phyloP scores from a whole-genome alignment of 2,888 invertebrate species.

The Cataglyphis altisquamis region DNA sequence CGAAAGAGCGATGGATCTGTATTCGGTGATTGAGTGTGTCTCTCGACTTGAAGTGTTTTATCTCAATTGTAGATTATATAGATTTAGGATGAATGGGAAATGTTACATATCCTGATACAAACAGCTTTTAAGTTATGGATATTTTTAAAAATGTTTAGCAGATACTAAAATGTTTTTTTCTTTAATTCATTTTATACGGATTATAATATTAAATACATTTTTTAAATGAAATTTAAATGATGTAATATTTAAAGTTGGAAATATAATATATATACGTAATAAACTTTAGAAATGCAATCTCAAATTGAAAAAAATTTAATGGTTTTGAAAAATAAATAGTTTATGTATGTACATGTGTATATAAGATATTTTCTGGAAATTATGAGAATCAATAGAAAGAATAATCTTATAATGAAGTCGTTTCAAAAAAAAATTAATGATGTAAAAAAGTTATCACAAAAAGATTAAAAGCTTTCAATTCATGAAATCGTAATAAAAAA shows the following conservation, averaged over 20 bases:
- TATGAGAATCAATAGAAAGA: neutral
- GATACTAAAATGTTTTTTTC: neutral
- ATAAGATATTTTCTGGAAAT: neutral
- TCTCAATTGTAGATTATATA: neutral
- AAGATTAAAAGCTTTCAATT: constrained; percentile 14
- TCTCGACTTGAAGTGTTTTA: neutral
- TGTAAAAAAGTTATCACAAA: neutral
- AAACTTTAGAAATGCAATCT: constrained; percentile 2
- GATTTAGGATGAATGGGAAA: neutral
- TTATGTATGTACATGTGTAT: neutral
- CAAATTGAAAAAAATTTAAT: constrained; percentile 2
- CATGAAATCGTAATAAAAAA: neutral
- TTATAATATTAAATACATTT: neutral
- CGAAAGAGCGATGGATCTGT: constrained; percentile 19
- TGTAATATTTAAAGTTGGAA: neutral
- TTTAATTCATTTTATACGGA: neutral
- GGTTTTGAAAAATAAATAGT: neutral
- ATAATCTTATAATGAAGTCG: neutral
- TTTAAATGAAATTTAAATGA: neutral
- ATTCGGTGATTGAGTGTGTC: neutral
- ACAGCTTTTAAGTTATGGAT: neutral
- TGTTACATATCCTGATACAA: neutral
- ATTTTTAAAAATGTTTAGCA: neutral
- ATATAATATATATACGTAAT: neutral
- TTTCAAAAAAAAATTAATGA: neutral